A percentile compares a stretch with the other conserved stretches of the same genome.
phyloP scores from a whole-genome alignment of 2,797 vertebrate genomes.

The Schizopygopsis malacanthus region DNA sequence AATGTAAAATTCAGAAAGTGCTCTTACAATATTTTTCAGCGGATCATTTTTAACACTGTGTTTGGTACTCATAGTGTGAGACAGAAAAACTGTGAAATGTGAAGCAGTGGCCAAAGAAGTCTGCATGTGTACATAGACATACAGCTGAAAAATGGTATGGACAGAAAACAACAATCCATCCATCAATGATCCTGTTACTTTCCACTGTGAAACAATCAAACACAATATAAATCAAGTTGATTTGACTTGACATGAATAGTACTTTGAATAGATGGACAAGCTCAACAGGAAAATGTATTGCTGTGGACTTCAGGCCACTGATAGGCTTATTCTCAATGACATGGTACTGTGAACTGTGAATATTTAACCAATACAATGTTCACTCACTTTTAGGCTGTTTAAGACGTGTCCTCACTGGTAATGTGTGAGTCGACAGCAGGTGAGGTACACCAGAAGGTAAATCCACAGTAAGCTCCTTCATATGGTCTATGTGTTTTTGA shows the following conservation, averaged over 20 bases:
- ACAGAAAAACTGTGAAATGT: neutral
- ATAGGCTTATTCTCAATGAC: neutral
- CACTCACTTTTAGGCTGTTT: constrained; percentile 48
- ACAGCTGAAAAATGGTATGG: neutral
- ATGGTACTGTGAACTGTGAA: neutral
- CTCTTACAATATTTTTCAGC: neutral
- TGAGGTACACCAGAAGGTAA: constrained; percentile 42
- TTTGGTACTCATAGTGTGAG: neutral
- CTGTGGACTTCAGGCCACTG: neutral
- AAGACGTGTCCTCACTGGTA: constrained; percentile 7
- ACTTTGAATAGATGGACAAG: neutral
- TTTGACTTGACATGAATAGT: neutral
- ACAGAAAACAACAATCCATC: neutral
- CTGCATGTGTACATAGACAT: neutral
- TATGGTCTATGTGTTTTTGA: constrained; percentile 43
- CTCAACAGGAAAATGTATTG: neutral
- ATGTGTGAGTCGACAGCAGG: constrained; percentile 40
- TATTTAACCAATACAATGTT: neutral
- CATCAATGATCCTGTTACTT: neutral
- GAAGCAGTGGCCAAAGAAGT: neutral
- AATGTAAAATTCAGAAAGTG: neutral
- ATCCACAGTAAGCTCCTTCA: constrained; percentile 15
- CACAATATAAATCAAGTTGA: neutral
- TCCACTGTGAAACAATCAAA: neutral
- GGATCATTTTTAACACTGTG: neutral